A percentile compares a stretch with the other conserved stretches of the same genome.
Conservation (phyloP, 2,797 vertebrate genomes). For the Lithobates sylvaticus region DNA sequence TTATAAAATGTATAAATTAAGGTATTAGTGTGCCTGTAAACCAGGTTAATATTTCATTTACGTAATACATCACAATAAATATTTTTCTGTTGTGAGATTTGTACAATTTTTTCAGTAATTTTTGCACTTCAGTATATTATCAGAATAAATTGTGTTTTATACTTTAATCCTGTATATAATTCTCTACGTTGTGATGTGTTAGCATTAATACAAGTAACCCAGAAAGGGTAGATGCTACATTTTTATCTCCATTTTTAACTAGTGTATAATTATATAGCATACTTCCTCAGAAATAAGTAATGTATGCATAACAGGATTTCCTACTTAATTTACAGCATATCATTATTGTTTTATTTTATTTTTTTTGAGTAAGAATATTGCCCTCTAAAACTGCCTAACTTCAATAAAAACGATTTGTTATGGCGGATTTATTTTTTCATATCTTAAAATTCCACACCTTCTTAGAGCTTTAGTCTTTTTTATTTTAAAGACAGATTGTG, state of each 20-base stretch:
- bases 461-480: neutral
- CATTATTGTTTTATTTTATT: neutral
- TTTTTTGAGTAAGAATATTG: neutral
- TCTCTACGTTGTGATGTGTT: too few species aligned
- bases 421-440: conserved; percentile 14
- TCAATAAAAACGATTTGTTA: conserved; percentile 17
- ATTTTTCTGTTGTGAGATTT: too few species aligned
- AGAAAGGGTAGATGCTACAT: neutral
- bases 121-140: too few species aligned
- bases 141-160: too few species aligned
- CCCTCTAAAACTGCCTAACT: neutral
- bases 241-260: neutral
- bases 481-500: conserved; percentile 5
- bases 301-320: neutral
- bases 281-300: neutral
- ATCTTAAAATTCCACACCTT: conserved; percentile 20
- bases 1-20: too few species aligned
- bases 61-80: too few species aligned
- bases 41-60: too few species aligned
- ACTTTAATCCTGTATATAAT: too few species aligned
- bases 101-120: too few species aligned
- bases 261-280: neutral
- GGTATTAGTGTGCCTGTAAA: too few species aligned
- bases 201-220: too few species aligned
- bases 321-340: conserved; percentile 11